Base-by-base conservation (phyloP, 2,113 vertebrate species). In the Gobio gobio region DNA sequence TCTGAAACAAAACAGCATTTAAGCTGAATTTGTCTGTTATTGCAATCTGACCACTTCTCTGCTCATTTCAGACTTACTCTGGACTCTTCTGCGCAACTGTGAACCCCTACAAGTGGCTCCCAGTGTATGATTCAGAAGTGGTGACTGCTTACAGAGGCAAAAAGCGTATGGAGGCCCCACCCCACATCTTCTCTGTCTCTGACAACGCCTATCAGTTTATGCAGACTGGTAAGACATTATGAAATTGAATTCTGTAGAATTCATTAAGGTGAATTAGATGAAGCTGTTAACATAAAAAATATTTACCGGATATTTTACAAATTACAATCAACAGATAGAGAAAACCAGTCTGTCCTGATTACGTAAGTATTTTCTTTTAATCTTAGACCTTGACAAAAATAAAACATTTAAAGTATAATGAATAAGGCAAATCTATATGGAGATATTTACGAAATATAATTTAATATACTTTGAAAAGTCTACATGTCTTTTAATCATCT, bases 51-150 rank as follows among this genome's bases (percentile, higher is more conserved):
- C 3, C 56, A 47, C 3, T 58, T 82, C 10, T 84, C 12, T 85
- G 54, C 20, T 59, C 10, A 24, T 70, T 70, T 54, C 88, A 97
- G 96, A 97, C 96, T 80, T 97, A 97, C 92, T 97, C 95, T 0
- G 95, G 96, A 29, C 90, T 97, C 3, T 97, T 97, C 93, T 97
- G 96, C 0, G 92, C 95, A 90, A 97, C 96, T 1, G 95, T 97
- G 89, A 97, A 97, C 89, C 95, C 96, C 92, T 96, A 96, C 91
- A 96, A 96, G 92, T 96, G 95, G 95, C 87, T 96, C 75, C 96
- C 95, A 0, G 96, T 96, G 88, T 98, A 97, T 26, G 92, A 95
- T n/a, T 83, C 92, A 0, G 91, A 92, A 86, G 94, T 95, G 86
- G 91, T 93, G 68, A 0, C 1, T 0, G 94, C 81, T 72, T 96